Base-by-base conservation (phyloP, 2,113 vertebrate species). In the Antechinus flavipes region DNA sequence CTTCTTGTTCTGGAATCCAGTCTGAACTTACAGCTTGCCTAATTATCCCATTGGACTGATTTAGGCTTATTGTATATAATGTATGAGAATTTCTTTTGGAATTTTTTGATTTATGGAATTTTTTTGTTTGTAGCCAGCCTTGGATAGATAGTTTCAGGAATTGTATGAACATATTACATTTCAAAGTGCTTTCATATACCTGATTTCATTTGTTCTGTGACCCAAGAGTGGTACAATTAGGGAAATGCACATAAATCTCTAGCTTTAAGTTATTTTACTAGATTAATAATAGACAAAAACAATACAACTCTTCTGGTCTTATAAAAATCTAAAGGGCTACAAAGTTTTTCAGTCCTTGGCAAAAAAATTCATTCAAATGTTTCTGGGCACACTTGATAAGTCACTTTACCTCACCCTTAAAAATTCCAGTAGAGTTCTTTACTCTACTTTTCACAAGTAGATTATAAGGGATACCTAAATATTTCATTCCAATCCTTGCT, bases 291-390 rank as follows among this genome's bases (percentile, higher is more conserved):
- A 95, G 95, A 95, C 95, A 97, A 91, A 91, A 96, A 96, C 97
- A 91, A 93, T 93, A 91, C 94, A 96, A 95, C 58, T 95, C 94
- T 25, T 93, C 92, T 95, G 94, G 93, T 97, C 97, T 93, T 96
- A 96, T 96, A 96, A 96, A 68, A 91, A 90, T 97, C 94, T 93
- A 96, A 96, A 91, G 94, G 94, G 93, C 35, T 92, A 89, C 24
- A 24, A 2, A 22, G 35, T 47, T 68, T 92, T 97, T 89, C 84
- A 92, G 49, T 96, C 93, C 55, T 93, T 94, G 95, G 93, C 91
- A 94, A 96, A 97, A 97, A 96, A 96, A 97, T 97, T 97, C 97
- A 98, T 95, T 95, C 96, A 97, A 97, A 93, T 95, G 96, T 95
- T 93, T 89, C 90, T 94, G 97, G 61, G 97, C 95, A 94, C 94